phyloP scores from a whole-genome alignment of 2,888 invertebrate genomes.

The Caenorhabditis sp. region DNA sequence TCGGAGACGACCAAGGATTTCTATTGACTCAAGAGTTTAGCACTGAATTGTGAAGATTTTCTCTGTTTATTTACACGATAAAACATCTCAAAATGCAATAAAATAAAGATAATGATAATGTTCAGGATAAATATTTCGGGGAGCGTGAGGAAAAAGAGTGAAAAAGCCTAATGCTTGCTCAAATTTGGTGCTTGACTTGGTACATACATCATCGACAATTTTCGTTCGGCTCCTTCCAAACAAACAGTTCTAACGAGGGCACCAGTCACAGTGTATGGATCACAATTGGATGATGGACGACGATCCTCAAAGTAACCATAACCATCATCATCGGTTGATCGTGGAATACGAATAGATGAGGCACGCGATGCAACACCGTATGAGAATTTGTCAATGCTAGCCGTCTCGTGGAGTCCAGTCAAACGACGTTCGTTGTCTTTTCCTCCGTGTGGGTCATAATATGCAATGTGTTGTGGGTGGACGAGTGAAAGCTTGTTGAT shows the following conservation, averaged over 20 bases:
- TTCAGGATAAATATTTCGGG: too few species aligned
- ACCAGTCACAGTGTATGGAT: conserved; percentile 70
- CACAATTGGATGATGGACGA: conserved; percentile 71
- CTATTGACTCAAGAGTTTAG: too few species aligned
- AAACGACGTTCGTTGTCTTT: conserved; percentile 91
- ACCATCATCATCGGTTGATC: conserved; percentile 69
- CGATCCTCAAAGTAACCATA: conserved; percentile 71
- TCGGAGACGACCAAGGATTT: too few species aligned
- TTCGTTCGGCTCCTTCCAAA: conserved; percentile 62
- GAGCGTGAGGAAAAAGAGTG: too few species aligned
- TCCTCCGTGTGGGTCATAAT: conserved; percentile 81
- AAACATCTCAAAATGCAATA: too few species aligned
- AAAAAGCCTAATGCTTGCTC: background rate
- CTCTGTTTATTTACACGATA: too few species aligned
- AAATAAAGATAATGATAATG: too few species aligned
- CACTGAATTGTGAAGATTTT: too few species aligned
- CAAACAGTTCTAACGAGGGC: conserved; percentile 68
- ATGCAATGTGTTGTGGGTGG: conserved; percentile 91
- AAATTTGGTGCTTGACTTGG: conserved; percentile 38
- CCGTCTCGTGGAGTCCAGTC: conserved; percentile 86
- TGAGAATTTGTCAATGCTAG: conserved; percentile 94
- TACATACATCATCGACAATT: conserved; percentile 66
- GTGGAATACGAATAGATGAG: conserved; percentile 69
- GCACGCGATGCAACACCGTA: conserved; percentile 69
- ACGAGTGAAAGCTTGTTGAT: conserved; percentile 91